phyloP scores from a whole-genome alignment of 2,888 invertebrate genomes.

The Rosalia funebris region DNA sequence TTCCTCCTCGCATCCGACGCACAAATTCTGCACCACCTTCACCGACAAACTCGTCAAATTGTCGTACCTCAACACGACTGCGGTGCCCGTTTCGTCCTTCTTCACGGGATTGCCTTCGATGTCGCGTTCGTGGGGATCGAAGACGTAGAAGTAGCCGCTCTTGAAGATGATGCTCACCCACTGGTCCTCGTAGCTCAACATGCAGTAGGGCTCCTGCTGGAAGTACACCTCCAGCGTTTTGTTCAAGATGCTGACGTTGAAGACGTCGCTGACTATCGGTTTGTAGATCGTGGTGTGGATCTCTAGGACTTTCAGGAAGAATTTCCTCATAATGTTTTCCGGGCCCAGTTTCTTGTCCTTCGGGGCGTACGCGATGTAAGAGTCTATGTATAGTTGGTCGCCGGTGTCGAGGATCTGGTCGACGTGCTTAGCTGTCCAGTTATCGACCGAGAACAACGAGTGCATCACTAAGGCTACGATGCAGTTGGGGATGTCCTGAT shows the following conservation, averaged over 20 bases:
- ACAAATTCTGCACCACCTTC: slow-evolving; percentile 48
- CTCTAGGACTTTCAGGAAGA: slow-evolving; percentile 66
- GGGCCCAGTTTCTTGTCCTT: slow-evolving; percentile 60
- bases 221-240: slow-evolving; percentile 68
- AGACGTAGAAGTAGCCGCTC: slow-evolving; percentile 69
- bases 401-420: slow-evolving; percentile 69
- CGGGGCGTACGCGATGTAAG: slow-evolving; percentile 68
- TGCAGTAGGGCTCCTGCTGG: slow-evolving; percentile 67
- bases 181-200: slow-evolving; percentile 66
- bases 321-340: slow-evolving; percentile 65
- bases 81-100: slow-evolving; percentile 41
- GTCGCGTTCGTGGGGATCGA: slow-evolving; percentile 70
- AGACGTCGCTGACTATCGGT: slow-evolving; percentile 53
- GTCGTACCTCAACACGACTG: slow-evolving; percentile 48
- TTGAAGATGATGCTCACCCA: slow-evolving; percentile 69
- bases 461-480: slow-evolving; percentile 68
- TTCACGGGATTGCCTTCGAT: slow-evolving; percentile 60
- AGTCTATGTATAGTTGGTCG: slow-evolving; percentile 71
- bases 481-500: slow-evolving; percentile 64
- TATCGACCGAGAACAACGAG: slow-evolving; percentile 65
- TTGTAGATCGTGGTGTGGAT: slow-evolving; percentile 54
- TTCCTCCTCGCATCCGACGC: slow-evolving; percentile 23
- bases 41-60: slow-evolving; percentile 39
- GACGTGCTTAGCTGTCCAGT: slow-evolving; percentile 68
- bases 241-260: slow-evolving; percentile 45